These are phyloP conservation scores for Ypsolopha scabrella DNA, from an alignment of 2,888 invertebrate species.

Conservation along the genomic window DNA sequence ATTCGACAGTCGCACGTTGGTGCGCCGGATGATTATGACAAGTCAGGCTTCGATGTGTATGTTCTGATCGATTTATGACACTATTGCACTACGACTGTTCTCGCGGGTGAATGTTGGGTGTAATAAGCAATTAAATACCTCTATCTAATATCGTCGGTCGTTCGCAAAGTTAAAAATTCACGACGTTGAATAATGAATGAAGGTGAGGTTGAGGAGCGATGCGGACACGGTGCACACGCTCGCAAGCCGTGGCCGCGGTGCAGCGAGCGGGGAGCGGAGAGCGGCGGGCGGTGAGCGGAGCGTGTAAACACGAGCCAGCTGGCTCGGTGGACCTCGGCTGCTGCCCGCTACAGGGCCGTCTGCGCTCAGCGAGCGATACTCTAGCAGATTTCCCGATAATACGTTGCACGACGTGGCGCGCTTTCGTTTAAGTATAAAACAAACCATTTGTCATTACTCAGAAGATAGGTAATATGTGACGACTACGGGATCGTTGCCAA, in stretches of 20 bases:
- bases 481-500: too few species aligned
- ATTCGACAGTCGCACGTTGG: too few species aligned
- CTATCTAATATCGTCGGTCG: slow-evolving; percentile 38
- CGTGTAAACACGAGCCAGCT: slow-evolving; percentile 49
- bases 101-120: slow-evolving; percentile 47
- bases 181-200: slow-evolving; percentile 61
- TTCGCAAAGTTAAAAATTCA: slow-evolving; percentile 62
- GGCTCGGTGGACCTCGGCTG: slow-evolving; percentile 17
- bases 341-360: neutral
- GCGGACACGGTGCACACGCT: slow-evolving; percentile 28
- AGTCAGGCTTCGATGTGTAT: slow-evolving; percentile 56
- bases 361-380: neutral
- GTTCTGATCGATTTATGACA: slow-evolving; percentile 56
- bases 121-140: slow-evolving; percentile 63
- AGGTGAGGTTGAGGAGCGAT: slow-evolving; percentile 33
- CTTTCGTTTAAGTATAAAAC: too few species aligned
- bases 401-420: too few species aligned
- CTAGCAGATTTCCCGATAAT: too few species aligned
- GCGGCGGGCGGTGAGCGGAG: slow-evolving; percentile 34
- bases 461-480: too few species aligned
- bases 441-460: too few species aligned
- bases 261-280: slow-evolving; percentile 32
- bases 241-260: slow-evolving; percentile 21
- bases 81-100: slow-evolving; percentile 54
- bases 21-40: slow-evolving; percentile 59